Evolutionary conservation across 2,113 vertebrate species (phyloP).

Genomic region (Tupaia tana): DNA sequence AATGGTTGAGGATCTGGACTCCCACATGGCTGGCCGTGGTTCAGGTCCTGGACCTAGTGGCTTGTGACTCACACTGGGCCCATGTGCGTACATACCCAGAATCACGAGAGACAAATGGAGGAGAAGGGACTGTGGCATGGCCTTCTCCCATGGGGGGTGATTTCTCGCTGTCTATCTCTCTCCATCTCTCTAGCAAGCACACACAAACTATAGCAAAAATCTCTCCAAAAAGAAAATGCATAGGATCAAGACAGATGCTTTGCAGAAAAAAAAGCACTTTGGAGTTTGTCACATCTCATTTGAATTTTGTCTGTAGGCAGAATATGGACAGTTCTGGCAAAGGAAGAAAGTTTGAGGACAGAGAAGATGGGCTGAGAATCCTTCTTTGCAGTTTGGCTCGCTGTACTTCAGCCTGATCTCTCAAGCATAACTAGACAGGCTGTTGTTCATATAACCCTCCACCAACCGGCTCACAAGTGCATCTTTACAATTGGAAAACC

Average conservation of each 20-base stretch:
- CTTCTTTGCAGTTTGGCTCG: background rate
- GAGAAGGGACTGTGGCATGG: too few relatives aligned
- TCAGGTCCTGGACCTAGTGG: too few relatives aligned
- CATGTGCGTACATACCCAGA: too few relatives aligned
- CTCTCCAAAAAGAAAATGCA: background rate
- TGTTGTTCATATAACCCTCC: background rate
- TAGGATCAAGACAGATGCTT: background rate
- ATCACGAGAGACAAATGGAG: too few relatives aligned
- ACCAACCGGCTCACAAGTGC: background rate
- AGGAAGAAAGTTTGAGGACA: background rate
- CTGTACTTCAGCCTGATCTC: background rate
- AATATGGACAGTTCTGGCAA: background rate
- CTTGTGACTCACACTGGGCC: too few relatives aligned
- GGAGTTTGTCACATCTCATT: background rate
- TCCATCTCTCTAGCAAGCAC: too few relatives aligned
- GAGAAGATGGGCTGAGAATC: conserved; percentile 11
- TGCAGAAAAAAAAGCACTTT: background rate
- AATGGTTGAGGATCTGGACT: too few relatives aligned
- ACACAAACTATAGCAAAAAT: too few relatives aligned
- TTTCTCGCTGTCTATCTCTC: too few relatives aligned
- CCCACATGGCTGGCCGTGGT: too few relatives aligned
- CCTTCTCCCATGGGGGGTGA: too few relatives aligned
- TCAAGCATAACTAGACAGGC: background rate
- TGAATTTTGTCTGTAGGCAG: background rate
- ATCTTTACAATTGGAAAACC: background rate